Base-by-base conservation (phyloP, 2,888 invertebrate species). In the Linnaemya tessellans region DNA sequence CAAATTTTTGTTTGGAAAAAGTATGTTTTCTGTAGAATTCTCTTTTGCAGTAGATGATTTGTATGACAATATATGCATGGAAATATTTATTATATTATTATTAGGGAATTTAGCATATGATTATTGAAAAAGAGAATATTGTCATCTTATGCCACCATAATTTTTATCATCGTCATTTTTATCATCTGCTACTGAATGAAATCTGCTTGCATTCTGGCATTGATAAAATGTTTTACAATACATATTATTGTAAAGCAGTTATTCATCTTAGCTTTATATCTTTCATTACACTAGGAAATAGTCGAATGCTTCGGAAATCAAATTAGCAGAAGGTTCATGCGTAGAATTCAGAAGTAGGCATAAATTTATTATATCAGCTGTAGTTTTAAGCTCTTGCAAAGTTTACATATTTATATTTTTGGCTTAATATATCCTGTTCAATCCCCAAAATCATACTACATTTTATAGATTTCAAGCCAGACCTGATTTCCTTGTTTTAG, bases 21-120 rank as follows among this genome's bases (percentile, higher is more conserved):
- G 11, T 46, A 51, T 5, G 7, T 70, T 70, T 51, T 67, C 13
- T 49, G 4, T 15, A 30, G n/a, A 7, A 38, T 68, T 54, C 46
- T 18, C 8, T 54, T 35, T 46, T 51, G 20, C n/a, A 13, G 22
- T 46, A 62, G 43, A 68, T 54, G 49, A 75, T 70, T 68, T 68
- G 64, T 80, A 64, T 70, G 41, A 58, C 64, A 75, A 74, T 70
- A 80, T 80, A 80, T 84, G 64, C 70, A 64, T 68, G 70, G 49
- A 58, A 70, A 70, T 80, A 41, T 67, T 56, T 68, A 22, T 56
- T 13, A 43, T 62, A 35, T 81, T 81, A 20, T 83, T 81, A 22
- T 51, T 68, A 64, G 68, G 56, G 79, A 84, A 80, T 84, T 70
- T 73, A 64, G 80, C 30, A 15, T 30, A 41, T 68, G 51, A 75